Evolutionary conservation across 2,888 invertebrate genomes (phyloP).

Genomic region (Agrochola macilenta): DNA sequence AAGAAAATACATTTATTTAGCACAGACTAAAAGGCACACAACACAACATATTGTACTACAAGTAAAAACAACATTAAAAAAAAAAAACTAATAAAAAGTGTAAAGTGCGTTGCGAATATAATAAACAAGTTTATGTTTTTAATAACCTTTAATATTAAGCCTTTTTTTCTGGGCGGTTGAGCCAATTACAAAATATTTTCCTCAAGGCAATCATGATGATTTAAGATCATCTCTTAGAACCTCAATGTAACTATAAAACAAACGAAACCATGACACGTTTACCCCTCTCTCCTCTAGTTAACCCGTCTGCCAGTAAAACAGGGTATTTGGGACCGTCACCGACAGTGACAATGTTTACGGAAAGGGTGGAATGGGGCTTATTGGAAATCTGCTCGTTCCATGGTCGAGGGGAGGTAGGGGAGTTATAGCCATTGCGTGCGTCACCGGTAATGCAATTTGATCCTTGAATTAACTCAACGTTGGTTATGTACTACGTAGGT

Average conservation of each 20-base stretch:
- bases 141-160: too few species aligned
- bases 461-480: slow-evolving; percentile 61
- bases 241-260: slow-evolving; percentile 9
- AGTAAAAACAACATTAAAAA: too few species aligned
- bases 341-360: slow-evolving; percentile 60
- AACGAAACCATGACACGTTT: slow-evolving; percentile 32
- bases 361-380: slow-evolving; percentile 61
- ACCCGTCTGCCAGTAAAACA: slow-evolving; percentile 37
- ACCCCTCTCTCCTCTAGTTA: slow-evolving; percentile 42
- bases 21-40: too few species aligned
- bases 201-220: neutral
- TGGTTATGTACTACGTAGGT: slow-evolving; percentile 20
- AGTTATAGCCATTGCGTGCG: slow-evolving; percentile 51
- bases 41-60: too few species aligned
- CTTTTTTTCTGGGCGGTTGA: neutral
- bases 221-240: neutral
- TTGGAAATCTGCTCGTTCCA: slow-evolving; percentile 66
- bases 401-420: slow-evolving; percentile 57
- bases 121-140: too few species aligned
- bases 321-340: slow-evolving; percentile 46
- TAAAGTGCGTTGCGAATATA: too few species aligned
- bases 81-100: too few species aligned
- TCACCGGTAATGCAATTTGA: slow-evolving; percentile 64
- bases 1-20: too few species aligned
- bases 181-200: neutral